Conservation (phyloP, 2,113 vertebrate species). For the Neopipo cinnamomea region DNA sequence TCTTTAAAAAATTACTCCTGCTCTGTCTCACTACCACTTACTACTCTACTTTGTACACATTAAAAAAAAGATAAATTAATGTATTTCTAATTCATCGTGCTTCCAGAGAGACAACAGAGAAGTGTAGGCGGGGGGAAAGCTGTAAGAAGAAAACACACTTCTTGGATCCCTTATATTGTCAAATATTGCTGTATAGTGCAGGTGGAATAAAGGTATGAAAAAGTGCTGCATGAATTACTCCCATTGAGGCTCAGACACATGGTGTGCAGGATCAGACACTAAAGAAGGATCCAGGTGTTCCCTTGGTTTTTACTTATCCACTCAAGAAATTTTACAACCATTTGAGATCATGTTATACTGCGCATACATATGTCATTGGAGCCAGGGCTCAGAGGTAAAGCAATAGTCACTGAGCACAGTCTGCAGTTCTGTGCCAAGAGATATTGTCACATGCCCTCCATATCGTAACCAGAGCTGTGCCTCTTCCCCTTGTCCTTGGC, state of each 20-base stretch:
- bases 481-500: conserved; percentile 36
- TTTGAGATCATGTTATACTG: conserved; percentile 1
- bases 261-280: background rate
- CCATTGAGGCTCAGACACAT: background rate
- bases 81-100: background rate
- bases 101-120: background rate
- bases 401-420: conserved; percentile 1
- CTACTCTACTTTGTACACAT: background rate
- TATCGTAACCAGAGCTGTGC: background rate
- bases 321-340: conserved; percentile 45
- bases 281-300: conserved; percentile 9
- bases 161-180: background rate
- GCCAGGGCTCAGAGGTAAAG: background rate
- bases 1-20: background rate
- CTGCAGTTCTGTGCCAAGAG: conserved; percentile 9
- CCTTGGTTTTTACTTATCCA: conserved; percentile 7
- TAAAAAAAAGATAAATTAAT: background rate
- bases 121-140: background rate
- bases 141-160: background rate
- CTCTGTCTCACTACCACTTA: background rate
- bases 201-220: background rate
- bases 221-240: background rate
- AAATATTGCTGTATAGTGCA: background rate
- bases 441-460: conserved; percentile 21
- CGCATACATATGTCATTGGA: background rate